Evolutionary conservation across 53 echinoderm and acorn worm genomes (phyloP).

Genomic region (Echinarachnius parma): DNA sequence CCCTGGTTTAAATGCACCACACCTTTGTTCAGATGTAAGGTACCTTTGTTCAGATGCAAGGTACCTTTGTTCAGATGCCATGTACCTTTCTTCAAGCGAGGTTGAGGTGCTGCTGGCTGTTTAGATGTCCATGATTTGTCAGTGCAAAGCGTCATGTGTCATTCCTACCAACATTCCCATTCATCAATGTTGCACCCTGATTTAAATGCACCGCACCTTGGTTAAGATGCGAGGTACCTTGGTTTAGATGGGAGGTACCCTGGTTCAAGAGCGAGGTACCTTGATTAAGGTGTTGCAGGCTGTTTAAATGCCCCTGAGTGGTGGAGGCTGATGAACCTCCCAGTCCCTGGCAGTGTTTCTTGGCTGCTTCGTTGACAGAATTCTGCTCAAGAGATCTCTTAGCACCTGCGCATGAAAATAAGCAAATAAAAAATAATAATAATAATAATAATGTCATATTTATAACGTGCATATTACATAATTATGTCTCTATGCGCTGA

Average conservation of each 20-base stretch:
- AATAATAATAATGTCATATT: too few species aligned
- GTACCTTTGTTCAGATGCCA: not conserved
- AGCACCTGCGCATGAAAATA: not conserved
- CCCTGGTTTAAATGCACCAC: not conserved
- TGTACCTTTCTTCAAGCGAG: too few species aligned
- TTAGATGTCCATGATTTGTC: too few species aligned
- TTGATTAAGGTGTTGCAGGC: conserved; percentile 16
- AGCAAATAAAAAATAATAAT: too few species aligned
- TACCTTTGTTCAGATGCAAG: not conserved
- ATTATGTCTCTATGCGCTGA: too few species aligned
- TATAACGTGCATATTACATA: too few species aligned
- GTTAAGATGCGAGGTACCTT: conserved; percentile 8
- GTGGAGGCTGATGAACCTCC: not conserved
- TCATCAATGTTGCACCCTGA: too few species aligned
- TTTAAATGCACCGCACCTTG: too few species aligned
- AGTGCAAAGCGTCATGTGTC: too few species aligned
- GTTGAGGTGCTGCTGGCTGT: too few species aligned
- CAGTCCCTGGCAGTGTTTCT: conserved; percentile 30
- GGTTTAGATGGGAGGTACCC: conserved; percentile 20
- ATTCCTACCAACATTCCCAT: too few species aligned
- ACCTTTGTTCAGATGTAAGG: not conserved
- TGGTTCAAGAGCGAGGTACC: conserved; percentile 9
- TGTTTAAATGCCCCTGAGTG: conserved; percentile 16
- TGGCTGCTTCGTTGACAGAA: conserved; percentile 8
- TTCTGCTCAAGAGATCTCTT: conserved; percentile 16